phyloP scores from a whole-genome alignment of 2,888 invertebrate species.

The Julus scanicus region DNA sequence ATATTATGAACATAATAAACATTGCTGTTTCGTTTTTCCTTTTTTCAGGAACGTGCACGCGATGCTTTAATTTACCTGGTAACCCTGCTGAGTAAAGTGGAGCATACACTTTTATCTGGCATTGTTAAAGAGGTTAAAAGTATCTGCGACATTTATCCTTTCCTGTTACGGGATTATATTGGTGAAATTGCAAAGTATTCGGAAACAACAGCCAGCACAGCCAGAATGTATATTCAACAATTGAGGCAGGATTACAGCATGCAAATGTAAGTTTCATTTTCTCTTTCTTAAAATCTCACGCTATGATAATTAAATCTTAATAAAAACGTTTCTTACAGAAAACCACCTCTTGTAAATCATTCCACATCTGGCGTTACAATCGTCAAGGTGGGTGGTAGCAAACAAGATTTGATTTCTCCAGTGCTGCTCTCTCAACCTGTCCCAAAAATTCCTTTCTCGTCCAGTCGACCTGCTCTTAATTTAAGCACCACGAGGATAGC shows the following conservation, averaged over 20 bases:
- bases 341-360: constrained; percentile 71
- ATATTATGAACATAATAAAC: background rate
- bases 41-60: constrained; percentile 78
- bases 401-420: constrained; percentile 58
- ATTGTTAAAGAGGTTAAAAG: constrained; percentile 83
- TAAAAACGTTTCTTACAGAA: constrained; percentile 55
- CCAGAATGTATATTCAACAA: constrained; percentile 66
- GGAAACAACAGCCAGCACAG: constrained; percentile 64
- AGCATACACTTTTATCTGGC: constrained; percentile 78
- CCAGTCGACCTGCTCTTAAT: constrained; percentile 57
- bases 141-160: constrained; percentile 82
- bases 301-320: background rate
- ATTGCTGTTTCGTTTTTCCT: background rate
- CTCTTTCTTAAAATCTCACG: constrained; percentile 20
- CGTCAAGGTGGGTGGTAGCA: constrained; percentile 76
- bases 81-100: constrained; percentile 77
- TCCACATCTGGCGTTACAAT: constrained; percentile 82
- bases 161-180: constrained; percentile 82
- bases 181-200: constrained; percentile 76
- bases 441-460: constrained; percentile 54
- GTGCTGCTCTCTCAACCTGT: constrained; percentile 22
- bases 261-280: constrained; percentile 59
- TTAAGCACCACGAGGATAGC: constrained; percentile 59
- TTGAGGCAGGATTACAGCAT: constrained; percentile 64
- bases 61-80: constrained; percentile 85